Percentiles rank a stretch among this genome's conserved stretches.
Evolutionary conservation across 2,888 invertebrate genomes (phyloP).

Genomic region (Philaethria dido): DNA sequence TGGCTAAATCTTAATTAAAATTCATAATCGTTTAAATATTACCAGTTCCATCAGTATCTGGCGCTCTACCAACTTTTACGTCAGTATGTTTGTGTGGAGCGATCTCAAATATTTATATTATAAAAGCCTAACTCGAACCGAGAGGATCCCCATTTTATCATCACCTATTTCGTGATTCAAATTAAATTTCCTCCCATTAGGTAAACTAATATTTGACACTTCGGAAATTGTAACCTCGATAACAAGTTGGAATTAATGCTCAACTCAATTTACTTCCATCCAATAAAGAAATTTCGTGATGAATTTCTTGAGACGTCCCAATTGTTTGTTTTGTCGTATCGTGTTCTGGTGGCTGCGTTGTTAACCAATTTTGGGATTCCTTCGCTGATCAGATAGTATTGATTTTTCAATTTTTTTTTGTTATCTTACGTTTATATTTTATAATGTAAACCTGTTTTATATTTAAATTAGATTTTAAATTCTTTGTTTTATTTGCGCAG

Average conservation of each 20-base stretch:
- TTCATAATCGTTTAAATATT: constrained; percentile 1
- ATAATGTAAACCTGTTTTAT: background rate
- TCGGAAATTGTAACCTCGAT: constrained; percentile 45
- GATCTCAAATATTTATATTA: constrained; percentile 34
- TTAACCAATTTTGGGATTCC: constrained; percentile 13
- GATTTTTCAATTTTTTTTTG: background rate
- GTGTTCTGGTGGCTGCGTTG: constrained; percentile 18
- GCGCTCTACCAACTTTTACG: constrained; percentile 4
- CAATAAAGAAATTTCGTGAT: constrained; percentile 44
- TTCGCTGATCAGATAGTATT: background rate
- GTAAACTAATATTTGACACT: constrained; percentile 50
- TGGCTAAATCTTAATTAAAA: background rate
- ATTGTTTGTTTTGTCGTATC: constrained; percentile 38
- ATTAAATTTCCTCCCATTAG: constrained; percentile 46
- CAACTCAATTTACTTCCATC: constrained; percentile 44
- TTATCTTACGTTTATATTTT: background rate
- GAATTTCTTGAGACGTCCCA: constrained; percentile 39
- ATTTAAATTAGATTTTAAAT: too few species aligned
- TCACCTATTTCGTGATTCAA: constrained; percentile 43
- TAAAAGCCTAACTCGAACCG: constrained; percentile 35
- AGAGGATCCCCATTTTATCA: constrained; percentile 36
- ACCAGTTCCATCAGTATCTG: background rate
- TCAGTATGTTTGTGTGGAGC: constrained; percentile 13
- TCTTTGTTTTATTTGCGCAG: too few species aligned
- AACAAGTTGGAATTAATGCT: constrained; percentile 45